These are phyloP conservation scores for Brachionus asplanchnoidis DNA, from an alignment of 1,140 invertebrate species.

Conservation along the genomic window DNA sequence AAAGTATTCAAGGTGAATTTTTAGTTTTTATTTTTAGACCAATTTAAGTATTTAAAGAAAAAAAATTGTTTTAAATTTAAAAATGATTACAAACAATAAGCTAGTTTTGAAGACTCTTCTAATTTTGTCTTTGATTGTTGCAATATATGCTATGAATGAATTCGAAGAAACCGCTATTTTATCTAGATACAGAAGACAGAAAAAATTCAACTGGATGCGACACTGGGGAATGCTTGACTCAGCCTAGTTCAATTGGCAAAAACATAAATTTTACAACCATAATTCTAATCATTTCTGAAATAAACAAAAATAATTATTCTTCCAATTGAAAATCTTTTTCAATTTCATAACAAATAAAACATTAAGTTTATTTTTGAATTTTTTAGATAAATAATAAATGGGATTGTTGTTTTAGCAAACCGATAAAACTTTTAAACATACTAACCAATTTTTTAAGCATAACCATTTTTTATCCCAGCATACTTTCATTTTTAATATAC, in stretches of 20 bases:
- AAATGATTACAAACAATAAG: neutral
- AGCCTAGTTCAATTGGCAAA: neutral
- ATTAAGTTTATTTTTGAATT: neutral
- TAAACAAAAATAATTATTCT: too few relatives aligned
- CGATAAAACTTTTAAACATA: too few relatives aligned
- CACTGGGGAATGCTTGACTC: neutral
- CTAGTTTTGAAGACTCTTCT: neutral
- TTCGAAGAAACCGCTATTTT: neutral
- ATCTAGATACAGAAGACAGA: neutral
- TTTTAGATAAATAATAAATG: neutral
- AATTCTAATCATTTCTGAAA: too few relatives aligned
- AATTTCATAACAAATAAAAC: neutral
- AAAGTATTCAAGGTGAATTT: neutral
- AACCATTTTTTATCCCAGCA: too few relatives aligned
- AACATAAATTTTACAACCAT: too few relatives aligned
- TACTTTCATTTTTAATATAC: too few relatives aligned
- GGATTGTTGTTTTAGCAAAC: too few relatives aligned
- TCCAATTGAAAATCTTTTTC: neutral
- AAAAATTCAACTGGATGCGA: neutral
- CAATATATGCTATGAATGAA: neutral
- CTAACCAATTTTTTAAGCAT: too few relatives aligned
- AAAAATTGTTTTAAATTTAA: neutral
- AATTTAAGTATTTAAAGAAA: neutral
- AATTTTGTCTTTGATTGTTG: neutral
- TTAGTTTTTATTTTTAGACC: neutral